Percentiles rank a stretch among this genome's conserved stretches.
Conservation (phyloP, 2,888 invertebrate species). For the Drosophila picticornis region DNA sequence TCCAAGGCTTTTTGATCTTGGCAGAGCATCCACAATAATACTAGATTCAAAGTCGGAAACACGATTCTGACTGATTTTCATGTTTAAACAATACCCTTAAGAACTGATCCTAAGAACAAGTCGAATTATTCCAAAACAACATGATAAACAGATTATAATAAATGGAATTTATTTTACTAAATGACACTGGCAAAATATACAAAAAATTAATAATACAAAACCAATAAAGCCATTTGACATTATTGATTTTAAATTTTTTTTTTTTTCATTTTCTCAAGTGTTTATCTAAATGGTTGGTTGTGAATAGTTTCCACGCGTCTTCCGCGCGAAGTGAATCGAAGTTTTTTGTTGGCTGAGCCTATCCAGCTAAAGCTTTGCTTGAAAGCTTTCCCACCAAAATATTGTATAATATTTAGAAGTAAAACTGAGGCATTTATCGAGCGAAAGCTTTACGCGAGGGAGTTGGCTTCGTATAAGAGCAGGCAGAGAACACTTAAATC, state of each 20-base stretch:
- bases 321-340: conserved; percentile 9
- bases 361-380: conserved; percentile 25
- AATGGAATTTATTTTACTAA: background rate
- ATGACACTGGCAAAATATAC: background rate
- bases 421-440: conserved; percentile 30
- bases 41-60: background rate
- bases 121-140: background rate
- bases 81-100: background rate
- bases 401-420: conserved; percentile 41
- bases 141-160: background rate
- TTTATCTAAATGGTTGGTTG: background rate
- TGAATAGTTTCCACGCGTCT: background rate
- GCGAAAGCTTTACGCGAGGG: conserved; percentile 36
- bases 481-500: background rate
- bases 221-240: conserved; percentile 3
- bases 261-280: too few species aligned
- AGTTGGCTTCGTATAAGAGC: conserved; percentile 40
- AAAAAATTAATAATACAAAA: conserved; percentile 2
- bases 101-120: background rate
- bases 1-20: too few species aligned
- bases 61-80: background rate
- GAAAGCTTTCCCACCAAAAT: conserved; percentile 40
- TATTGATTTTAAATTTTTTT: background rate
- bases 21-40: background rate
- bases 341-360: conserved; percentile 8